Evolutionary conservation across 2,888 invertebrate genomes (phyloP).

Genomic region (Pollenia angustigena): DNA sequence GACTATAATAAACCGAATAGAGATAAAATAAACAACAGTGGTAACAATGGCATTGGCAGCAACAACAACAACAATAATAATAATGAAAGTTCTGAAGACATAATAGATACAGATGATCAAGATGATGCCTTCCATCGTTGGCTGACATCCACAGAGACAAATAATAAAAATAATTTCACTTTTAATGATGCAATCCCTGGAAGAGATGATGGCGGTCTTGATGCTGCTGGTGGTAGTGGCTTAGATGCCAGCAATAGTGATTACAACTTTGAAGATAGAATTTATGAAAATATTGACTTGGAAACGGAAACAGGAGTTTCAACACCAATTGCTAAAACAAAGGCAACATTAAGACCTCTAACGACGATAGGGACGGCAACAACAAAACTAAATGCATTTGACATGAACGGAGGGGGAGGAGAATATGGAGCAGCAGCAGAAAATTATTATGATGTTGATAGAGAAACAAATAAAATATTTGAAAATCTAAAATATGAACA

Average conservation of each 20-base stretch:
- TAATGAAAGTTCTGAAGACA: conserved; percentile 76
- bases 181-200: conserved; percentile 31
- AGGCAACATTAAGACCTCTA: conserved; percentile 2
- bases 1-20: conserved; percentile 51
- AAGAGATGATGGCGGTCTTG: background rate
- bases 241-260: conserved; percentile 56
- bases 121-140: conserved; percentile 82
- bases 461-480: conserved; percentile 15
- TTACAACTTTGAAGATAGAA: conserved; percentile 61
- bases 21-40: conserved; percentile 55
- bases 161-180: conserved; percentile 71
- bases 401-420: background rate
- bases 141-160: conserved; percentile 81
- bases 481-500: conserved; percentile 52
- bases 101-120: conserved; percentile 76
- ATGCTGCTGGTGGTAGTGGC: background rate
- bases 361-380: background rate
- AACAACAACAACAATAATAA: conserved; percentile 57
- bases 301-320: conserved; percentile 67
- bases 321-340: conserved; percentile 75
- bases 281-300: conserved; percentile 76
- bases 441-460: conserved; percentile 15
- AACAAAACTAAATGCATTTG: conserved; percentile 19
- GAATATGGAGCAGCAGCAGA: background rate
- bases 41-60: conserved; percentile 22